Evolutionary conservation across 2,113 vertebrate genomes (phyloP), one percentile per base, ranked within the genome.

Genomic region (Toxotes jaculatrix): DNA sequence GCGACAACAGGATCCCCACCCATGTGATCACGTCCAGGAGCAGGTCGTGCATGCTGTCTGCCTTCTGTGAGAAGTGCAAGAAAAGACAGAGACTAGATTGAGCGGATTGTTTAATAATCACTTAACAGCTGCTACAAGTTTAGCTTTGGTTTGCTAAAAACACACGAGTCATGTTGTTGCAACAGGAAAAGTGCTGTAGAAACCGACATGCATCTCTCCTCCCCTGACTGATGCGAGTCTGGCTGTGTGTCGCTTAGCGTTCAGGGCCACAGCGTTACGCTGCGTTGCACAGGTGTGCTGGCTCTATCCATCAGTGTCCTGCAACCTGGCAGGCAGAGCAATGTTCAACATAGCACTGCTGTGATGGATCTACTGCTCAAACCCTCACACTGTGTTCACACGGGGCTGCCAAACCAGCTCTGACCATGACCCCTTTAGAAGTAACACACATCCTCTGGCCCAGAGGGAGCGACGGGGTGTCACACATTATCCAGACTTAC

Each of bases 21-120:
- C 98, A 99, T 0, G 98, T 99, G 92, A 99, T 99, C 71, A 99
- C 97, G 64, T 99, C 98, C 91, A 99, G 91, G 71, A 99, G 96
- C 8, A 99, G 95, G 80, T 98, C 96, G 5, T 98, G 97, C 91
- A 98, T 97, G 31, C 97, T 96, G 86, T 96, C 97, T 1, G 95
- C 93, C 84, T 98, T 97, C 98, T 99, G 95, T 57, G 63, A 66
- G 75, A 57, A 77, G 40, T 3, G 31, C 12, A 23, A 27, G 10
- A 21, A 65, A 59, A 77, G 56, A 31, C n/a, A 75, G 31, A 88
- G 32, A 69, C 9, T 68, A 32, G 47, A n/a, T n/a, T 72, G 40
- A 76, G 62, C 17, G n/a, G 36, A 21, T 63, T 17, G 43, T 62
- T n/a, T 9, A 53, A 45, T 3, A 23, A 40, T 3, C 32, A 40